A percentile compares a stretch with the other conserved stretches of the same genome.
Evolutionary conservation across 2,797 vertebrate genomes (phyloP).

Genomic region (Lacerta viridis): DNA sequence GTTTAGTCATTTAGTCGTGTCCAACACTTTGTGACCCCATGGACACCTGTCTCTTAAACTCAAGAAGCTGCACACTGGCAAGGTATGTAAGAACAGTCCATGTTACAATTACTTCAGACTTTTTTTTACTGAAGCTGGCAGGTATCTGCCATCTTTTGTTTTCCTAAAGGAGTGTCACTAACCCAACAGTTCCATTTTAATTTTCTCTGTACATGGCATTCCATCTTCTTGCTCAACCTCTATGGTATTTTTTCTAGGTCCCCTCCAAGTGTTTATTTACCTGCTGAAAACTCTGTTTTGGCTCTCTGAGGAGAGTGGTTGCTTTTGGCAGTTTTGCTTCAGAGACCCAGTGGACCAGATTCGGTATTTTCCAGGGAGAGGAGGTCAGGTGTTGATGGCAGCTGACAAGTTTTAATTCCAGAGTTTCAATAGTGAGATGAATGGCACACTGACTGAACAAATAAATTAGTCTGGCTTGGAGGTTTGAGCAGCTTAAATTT

Average conservation of each 20-base stretch:
- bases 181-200: conserved; percentile 59
- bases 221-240: conserved; percentile 57
- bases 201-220: conserved; percentile 49
- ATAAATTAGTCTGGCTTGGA: conserved; percentile 71
- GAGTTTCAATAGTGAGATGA: conserved; percentile 71
- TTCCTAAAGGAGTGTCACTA: conserved; percentile 45
- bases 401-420: conserved; percentile 79
- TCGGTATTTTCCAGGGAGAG: conserved; percentile 71
- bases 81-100: not conserved
- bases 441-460: conserved; percentile 65
- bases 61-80: not conserved
- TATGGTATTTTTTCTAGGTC: conserved; percentile 52
- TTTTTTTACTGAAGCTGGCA: conserved; percentile 32
- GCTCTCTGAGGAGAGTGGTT: conserved; percentile 55
- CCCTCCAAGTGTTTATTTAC: conserved; percentile 70
- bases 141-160: conserved; percentile 46
- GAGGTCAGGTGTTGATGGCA: conserved; percentile 73
- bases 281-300: conserved; percentile 73
- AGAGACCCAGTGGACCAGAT: conserved; percentile 39
- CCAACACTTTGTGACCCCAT: no score
- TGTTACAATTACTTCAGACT: conserved; percentile 41
- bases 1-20: no score
- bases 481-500: conserved; percentile 58
- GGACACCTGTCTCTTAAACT: not conserved
- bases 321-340: conserved; percentile 66